A percentile compares a stretch with the other conserved stretches of the same genome.
These are phyloP conservation scores for Heloderma charlesbogerti DNA, from an alignment of 2,113 vertebrate genomes.

Conservation along the genomic window DNA sequence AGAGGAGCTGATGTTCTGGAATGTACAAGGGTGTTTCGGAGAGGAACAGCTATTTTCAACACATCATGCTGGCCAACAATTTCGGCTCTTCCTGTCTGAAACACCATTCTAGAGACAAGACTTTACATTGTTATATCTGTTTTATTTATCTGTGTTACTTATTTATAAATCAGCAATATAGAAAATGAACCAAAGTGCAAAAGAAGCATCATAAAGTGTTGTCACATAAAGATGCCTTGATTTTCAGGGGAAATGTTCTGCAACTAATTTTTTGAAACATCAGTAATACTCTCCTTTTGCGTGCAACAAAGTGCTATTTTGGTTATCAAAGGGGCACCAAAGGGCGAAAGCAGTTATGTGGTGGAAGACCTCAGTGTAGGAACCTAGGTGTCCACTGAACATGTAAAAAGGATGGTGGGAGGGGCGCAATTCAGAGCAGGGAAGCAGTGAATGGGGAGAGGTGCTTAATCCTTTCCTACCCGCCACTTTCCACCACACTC, in stretches of 20 bases:
- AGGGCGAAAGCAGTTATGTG: no score
- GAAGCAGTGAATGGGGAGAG: neutral
- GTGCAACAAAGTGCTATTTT: neutral
- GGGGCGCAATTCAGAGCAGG: constrained; percentile 37
- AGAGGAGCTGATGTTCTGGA: constrained; percentile 65
- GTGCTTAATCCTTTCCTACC: no score
- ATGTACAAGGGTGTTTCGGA: constrained; percentile 57
- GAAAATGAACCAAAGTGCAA: constrained; percentile 54
- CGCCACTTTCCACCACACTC: no score
- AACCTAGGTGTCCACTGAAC: neutral
- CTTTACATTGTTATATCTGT: neutral
- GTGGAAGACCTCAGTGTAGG: no score
- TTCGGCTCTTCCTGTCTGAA: neutral
- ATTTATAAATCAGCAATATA: constrained; percentile 59
- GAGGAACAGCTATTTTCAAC: neutral
- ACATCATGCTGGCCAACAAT: neutral
- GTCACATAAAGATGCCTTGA: constrained; percentile 22
- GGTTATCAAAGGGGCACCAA: neutral
- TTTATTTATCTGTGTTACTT: constrained; percentile 42
- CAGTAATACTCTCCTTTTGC: neutral
- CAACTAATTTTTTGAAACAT: neutral
- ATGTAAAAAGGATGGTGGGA: constrained; percentile 16
- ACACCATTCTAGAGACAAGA: neutral
- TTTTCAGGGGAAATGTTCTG: constrained; percentile 13
- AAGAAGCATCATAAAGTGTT: neutral